phyloP scores from a whole-genome alignment of 2,888 invertebrate species.

The Noctua janthina region DNA sequence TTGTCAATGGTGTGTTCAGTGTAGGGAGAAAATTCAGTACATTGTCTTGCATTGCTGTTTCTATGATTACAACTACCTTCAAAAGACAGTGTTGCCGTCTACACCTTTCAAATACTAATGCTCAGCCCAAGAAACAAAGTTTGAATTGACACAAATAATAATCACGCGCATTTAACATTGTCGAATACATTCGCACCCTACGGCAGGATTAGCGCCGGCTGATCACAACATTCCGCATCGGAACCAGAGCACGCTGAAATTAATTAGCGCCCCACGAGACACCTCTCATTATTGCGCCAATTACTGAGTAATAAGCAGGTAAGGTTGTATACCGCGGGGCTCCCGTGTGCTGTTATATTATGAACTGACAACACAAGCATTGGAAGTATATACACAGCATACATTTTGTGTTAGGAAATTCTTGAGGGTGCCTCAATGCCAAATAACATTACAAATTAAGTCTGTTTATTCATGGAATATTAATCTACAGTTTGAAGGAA shows the following conservation, averaged over 20 bases:
- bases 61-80: not conserved
- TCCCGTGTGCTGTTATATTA: constrained; percentile 18
- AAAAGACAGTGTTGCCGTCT: too few relatives aligned
- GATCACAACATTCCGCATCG: constrained; percentile 71
- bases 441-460: not conserved
- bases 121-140: too few relatives aligned
- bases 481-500: not conserved
- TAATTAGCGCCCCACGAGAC: constrained; percentile 73
- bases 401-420: not conserved
- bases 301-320: constrained; percentile 60
- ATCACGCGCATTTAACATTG: constrained; percentile 37
- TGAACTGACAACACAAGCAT: constrained; percentile 2
- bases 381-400: not conserved
- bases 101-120: too few relatives aligned
- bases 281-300: constrained; percentile 72
- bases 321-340: not conserved
- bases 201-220: constrained; percentile 51
- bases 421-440: not conserved
- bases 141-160: constrained; percentile 18
- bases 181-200: constrained; percentile 32
- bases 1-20: not conserved
- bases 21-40: not conserved
- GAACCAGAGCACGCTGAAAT: constrained; percentile 71
- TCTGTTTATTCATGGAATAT: not conserved
- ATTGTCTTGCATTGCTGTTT: not conserved